Evolutionary conservation across 2,888 invertebrate species (phyloP).

Genomic region (Stenchaetothrips biformis): DNA sequence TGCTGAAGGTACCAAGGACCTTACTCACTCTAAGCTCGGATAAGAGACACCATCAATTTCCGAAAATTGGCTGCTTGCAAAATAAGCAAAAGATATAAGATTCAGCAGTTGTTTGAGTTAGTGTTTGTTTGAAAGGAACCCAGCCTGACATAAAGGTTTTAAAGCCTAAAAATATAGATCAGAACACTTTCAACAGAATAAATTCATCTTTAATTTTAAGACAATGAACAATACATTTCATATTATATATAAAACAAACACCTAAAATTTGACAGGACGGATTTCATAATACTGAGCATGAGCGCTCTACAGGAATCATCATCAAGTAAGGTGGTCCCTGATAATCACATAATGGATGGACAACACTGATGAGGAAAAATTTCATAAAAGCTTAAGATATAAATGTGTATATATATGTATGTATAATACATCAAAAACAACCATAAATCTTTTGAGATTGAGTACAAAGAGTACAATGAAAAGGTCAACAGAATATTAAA

Average conservation of each 20-base stretch:
- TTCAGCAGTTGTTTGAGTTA: neutral
- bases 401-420: neutral
- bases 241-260: neutral
- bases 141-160: no score
- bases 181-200: neutral
- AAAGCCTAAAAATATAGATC: no score
- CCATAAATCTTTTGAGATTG: neutral
- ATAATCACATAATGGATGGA: slow-evolving; percentile 2
- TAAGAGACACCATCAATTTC: slow-evolving; percentile 10
- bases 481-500: neutral
- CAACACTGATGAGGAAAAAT: neutral
- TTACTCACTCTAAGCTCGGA: slow-evolving; percentile 20
- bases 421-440: neutral
- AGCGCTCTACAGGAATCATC: neutral
- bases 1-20: neutral
- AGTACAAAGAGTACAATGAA: neutral
- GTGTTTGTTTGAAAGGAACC: no score
- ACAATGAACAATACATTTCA: slow-evolving; percentile 22
- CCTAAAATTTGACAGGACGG: neutral
- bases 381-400: neutral
- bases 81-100: neutral
- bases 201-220: slow-evolving; percentile 11
- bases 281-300: neutral
- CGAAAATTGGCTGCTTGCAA: slow-evolving; percentile 21
- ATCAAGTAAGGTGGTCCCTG: neutral